A percentile compares a stretch with the other conserved stretches of the same genome.
Evolutionary conservation across 1,140 invertebrate genomes (phyloP).

Genomic region (Neodiprion pinetum): DNA sequence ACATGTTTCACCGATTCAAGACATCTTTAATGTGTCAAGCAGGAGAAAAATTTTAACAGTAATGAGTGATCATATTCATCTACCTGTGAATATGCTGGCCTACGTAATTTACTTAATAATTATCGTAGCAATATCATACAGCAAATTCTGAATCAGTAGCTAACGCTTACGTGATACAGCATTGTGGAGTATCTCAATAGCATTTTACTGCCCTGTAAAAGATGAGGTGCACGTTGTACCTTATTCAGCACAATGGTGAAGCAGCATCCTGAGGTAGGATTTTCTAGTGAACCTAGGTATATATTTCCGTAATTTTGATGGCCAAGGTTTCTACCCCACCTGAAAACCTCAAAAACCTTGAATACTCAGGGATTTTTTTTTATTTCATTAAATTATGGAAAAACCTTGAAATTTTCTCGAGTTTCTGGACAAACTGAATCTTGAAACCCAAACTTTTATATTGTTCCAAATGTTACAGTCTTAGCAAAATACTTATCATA

Average conservation of each 20-base stretch:
- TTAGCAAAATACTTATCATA: no score
- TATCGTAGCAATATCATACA: background rate
- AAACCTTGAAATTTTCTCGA: no score
- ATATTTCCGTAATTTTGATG: no score
- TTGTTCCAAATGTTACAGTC: no score
- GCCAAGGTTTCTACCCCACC: no score
- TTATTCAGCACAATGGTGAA: background rate
- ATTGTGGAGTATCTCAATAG: background rate
- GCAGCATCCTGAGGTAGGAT: background rate
- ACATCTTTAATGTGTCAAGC: no score
- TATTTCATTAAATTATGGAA: no score
- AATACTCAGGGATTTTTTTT: no score
- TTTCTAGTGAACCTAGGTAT: background rate
- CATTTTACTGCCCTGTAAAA: background rate
- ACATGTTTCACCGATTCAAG: no score
- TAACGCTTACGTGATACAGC: background rate
- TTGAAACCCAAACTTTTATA: no score
- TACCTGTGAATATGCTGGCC: background rate
- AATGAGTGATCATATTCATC: background rate
- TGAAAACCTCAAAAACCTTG: no score
- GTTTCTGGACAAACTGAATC: no score
- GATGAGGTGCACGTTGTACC: background rate
- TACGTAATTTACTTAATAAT: background rate
- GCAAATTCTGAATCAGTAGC: background rate
- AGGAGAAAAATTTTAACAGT: background rate